Evolutionary conservation across 2,888 invertebrate genomes (phyloP).

Genomic region (Nysson spinosus): DNA sequence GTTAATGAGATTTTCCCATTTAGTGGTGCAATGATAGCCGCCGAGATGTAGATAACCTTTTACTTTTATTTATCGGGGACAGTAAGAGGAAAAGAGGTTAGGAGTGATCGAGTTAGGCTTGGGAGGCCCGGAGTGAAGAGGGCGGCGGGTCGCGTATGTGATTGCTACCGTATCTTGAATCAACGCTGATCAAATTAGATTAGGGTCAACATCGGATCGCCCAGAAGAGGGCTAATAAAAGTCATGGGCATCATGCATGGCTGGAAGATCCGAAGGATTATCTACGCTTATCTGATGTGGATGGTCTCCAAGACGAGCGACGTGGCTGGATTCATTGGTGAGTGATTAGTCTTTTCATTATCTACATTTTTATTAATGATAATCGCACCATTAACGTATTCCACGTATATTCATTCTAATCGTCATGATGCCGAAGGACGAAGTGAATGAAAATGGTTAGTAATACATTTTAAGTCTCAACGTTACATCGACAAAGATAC

Average conservation of each 20-base stretch:
- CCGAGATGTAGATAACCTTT: too few relatives aligned
- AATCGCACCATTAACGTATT: too few relatives aligned
- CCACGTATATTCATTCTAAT: too few relatives aligned
- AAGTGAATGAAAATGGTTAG: not conserved
- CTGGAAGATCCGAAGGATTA: conserved; percentile 68
- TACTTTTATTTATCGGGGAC: too few relatives aligned
- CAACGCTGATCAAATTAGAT: conserved; percentile 47
- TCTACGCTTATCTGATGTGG: conserved; percentile 71
- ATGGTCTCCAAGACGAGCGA: conserved; percentile 65
- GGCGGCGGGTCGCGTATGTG: too few relatives aligned
- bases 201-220: conserved; percentile 28
- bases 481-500: too few relatives aligned
- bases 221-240: conserved; percentile 31
- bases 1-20: too few relatives aligned
- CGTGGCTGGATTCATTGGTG: conserved; percentile 70
- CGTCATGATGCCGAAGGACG: not conserved
- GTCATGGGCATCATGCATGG: conserved; percentile 67
- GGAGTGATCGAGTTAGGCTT: conserved; percentile 11
- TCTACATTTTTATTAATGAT: too few relatives aligned
- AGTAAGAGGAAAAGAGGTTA: conserved; percentile 1
- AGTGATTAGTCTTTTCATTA: conserved; percentile 37
- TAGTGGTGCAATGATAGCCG: too few relatives aligned
- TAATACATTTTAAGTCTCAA: too few relatives aligned
- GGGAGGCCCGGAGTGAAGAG: too few relatives aligned
- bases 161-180: conserved; percentile 24